A percentile compares a stretch with the other conserved stretches of the same genome.
Evolutionary conservation across 2,797 vertebrate genomes (phyloP).

Genomic region (Hylomyscus alleni): DNA sequence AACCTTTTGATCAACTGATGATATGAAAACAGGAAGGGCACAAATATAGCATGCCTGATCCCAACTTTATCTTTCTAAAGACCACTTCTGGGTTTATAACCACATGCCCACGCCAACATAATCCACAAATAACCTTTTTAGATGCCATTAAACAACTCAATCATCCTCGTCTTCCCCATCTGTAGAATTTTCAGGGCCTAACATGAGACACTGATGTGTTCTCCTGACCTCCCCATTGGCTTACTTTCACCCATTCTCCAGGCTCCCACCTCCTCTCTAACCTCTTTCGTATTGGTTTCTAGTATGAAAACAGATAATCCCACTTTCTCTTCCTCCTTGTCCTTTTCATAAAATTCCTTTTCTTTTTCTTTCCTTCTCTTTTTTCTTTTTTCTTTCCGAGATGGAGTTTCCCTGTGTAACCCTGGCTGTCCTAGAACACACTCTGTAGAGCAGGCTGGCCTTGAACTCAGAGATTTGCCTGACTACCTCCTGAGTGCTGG

Average conservation of each 20-base stretch:
- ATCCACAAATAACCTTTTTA: background rate
- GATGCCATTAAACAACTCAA: background rate
- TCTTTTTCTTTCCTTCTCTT: background rate
- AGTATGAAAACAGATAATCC: background rate
- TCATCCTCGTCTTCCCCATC: background rate
- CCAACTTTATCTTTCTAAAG: background rate
- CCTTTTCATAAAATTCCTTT: too few relatives aligned
- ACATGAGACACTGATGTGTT: background rate
- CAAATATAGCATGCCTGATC: background rate
- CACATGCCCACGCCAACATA: background rate
- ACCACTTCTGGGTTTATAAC: background rate
- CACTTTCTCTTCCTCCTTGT: too few relatives aligned
- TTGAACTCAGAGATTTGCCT: background rate
- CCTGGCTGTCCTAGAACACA: background rate
- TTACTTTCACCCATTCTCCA: background rate
- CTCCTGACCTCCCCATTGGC: background rate
- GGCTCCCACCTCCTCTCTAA: background rate
- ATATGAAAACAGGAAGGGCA: background rate
- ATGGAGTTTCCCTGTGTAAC: background rate
- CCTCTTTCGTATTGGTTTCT: background rate
- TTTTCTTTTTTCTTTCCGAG: too few relatives aligned
- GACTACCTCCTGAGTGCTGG: background rate
- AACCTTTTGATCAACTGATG: background rate
- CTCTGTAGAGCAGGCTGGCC: background rate
- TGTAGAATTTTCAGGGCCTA: background rate